Evolutionary conservation across 2,113 vertebrate genomes (phyloP).

Genomic region (Halcyon senegalensis): DNA sequence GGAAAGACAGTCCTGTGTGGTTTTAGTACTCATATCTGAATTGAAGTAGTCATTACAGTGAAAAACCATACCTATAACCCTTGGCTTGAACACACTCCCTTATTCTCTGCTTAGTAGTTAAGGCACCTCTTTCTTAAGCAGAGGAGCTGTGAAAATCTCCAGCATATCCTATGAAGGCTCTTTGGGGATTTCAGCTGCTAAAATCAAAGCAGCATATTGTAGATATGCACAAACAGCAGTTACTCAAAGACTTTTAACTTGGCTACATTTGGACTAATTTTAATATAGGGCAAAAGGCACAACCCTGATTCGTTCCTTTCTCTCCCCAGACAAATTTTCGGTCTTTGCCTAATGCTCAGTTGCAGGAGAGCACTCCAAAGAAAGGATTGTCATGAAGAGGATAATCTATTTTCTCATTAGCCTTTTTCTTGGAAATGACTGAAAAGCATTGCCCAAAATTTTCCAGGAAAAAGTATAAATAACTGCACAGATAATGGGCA

Average conservation of each 20-base stretch:
- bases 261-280: not conserved
- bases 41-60: not conserved
- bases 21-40: not conserved
- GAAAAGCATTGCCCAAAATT: not conserved
- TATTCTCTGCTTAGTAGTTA: not conserved
- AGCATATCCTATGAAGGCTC: not conserved
- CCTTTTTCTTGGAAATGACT: constrained; percentile 14
- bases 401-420: constrained; percentile 29
- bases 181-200: constrained; percentile 24
- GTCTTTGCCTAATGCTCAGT: not conserved
- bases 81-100: not conserved
- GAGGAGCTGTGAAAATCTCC: constrained; percentile 13
- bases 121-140: not conserved
- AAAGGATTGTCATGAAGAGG: not conserved
- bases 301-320: not conserved
- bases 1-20: not conserved
- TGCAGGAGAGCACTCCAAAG: not conserved
- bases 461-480: constrained; percentile 28
- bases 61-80: not conserved
- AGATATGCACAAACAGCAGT: constrained; percentile 8
- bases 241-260: constrained; percentile 24
- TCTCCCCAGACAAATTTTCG: not conserved
- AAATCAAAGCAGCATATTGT: not conserved
- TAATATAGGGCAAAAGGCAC: not conserved
- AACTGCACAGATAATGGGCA: not conserved